Percentiles rank a stretch among this genome's conserved stretches.
phyloP scores from a whole-genome alignment of 2,797 vertebrate species.

The Lepilemur septentrionalis region DNA sequence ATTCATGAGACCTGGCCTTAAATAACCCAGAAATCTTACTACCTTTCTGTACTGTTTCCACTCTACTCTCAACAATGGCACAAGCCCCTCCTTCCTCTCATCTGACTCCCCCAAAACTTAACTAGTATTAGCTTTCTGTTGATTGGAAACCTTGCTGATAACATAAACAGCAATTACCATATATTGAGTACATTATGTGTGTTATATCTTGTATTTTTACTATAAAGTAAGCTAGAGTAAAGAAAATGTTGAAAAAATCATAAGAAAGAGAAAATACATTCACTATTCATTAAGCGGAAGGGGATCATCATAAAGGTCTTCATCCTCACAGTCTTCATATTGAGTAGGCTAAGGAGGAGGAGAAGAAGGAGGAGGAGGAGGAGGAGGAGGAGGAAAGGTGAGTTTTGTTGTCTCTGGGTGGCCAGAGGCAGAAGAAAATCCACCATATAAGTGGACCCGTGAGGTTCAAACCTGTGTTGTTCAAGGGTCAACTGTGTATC shows the following conservation, averaged over 20 bases:
- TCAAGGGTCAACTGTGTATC: neutral
- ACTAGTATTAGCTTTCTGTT: neutral
- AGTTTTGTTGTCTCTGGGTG: neutral
- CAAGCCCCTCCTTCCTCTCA: neutral
- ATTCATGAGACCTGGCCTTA: neutral
- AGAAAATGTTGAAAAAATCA: neutral
- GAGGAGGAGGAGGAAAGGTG: no score
- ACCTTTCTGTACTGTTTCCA: neutral
- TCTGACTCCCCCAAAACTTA: neutral
- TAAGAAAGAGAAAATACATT: neutral
- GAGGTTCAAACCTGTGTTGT: neutral
- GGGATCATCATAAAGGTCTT: neutral
- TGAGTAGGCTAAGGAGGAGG: neutral
- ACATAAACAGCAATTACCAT: neutral
- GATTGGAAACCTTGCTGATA: neutral
- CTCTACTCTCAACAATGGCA: neutral
- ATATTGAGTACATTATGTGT: neutral
- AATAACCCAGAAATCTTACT: neutral
- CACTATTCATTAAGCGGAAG: neutral
- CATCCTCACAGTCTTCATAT: neutral
- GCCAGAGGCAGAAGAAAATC: neutral
- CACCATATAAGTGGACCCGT: neutral
- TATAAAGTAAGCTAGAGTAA: neutral
- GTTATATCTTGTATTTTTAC: neutral
- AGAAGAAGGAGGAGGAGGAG: neutral